Evolutionary conservation across 2,113 vertebrate species (phyloP), one percentile per base, ranked within the genome.

Genomic region (Dissostichus mawsoni): DNA sequence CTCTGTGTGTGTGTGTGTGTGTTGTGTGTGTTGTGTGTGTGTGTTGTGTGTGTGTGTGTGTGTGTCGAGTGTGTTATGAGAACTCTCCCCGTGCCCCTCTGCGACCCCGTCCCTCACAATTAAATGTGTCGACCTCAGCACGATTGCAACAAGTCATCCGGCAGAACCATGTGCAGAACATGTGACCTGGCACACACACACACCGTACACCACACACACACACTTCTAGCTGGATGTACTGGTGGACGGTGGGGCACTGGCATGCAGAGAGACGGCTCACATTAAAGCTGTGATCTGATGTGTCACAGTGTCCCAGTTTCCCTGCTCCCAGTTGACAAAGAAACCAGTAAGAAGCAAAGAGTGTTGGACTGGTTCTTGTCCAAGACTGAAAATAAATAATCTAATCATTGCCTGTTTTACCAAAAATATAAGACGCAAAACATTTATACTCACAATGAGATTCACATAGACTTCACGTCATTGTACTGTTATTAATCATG

Each of bases 101-200:
- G 58, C 45, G 51, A 88, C 79, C 87, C 74, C 33, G 53, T 85
- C 88, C 76, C 80, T 89, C 85, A 94, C 92, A 95, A 95, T 95
- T 83, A 93, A 94, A 95, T 90, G 89, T 94, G 94, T 91, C 73
- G 78, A 76, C 81, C 89, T 94, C 94, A 94, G 94, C 93, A 36
- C 76, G 77, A 92, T 94, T 66, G 79, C 85, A 92, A 89, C 92
- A 94, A 93, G 91, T 92, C 91, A 93, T 90, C 89, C 90, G 84
- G 85, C 90, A 85, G 61, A 86, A 82, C 58, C 83, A 90, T 85
- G n/a, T n/a, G n/a, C n/a, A n/a, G n/a, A n/a, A n/a, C n/a, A n/a
- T n/a, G 89, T 94, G 92, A 94, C 84, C 77, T 2, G 52, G 58
- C 61, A 63, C 14, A 71, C 59, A 66, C 53, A 55, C 66, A 69